phyloP scores from a whole-genome alignment of 2,797 vertebrate species.

The Poeciliopsis paucimaculata region DNA sequence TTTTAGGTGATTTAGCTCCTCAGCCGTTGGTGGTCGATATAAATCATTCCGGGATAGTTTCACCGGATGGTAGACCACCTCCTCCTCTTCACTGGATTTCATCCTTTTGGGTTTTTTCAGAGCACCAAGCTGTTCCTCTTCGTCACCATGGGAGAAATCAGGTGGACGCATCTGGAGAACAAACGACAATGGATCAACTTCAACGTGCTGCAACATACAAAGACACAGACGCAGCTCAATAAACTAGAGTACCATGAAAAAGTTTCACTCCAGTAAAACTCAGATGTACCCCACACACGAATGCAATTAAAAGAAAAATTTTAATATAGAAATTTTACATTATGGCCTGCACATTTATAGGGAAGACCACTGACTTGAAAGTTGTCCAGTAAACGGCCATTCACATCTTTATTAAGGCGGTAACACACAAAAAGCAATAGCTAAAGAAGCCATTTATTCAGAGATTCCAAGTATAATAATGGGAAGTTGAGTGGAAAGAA shows the following conservation, averaged over 20 bases:
- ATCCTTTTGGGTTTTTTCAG: constrained; percentile 69
- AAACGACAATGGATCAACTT: not conserved
- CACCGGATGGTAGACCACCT: constrained; percentile 74
- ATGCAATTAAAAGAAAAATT: not conserved
- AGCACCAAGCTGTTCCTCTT: constrained; percentile 34
- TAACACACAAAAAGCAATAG: not conserved
- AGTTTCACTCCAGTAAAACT: not conserved
- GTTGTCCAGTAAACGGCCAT: not conserved
- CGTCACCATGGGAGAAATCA: constrained; percentile 22
- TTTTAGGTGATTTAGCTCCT: constrained; percentile 91
- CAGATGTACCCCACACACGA: not conserved
- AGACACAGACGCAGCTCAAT: not conserved
- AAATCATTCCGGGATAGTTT: constrained; percentile 88
- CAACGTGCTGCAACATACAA: not conserved
- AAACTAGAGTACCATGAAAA: not conserved
- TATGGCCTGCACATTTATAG: not conserved
- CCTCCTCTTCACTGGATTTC: constrained; percentile 36
- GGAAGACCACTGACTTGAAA: not conserved
- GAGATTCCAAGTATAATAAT: not conserved
- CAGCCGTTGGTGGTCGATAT: constrained; percentile 90
- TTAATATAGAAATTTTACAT: not conserved
- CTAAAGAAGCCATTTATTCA: not conserved
- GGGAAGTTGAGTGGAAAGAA: not conserved
- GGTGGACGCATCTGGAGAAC: constrained; percentile 58
- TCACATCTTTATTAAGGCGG: no score